Conservation (phyloP, 2,113 vertebrate genomes). For the Collichthys lucidus region DNA sequence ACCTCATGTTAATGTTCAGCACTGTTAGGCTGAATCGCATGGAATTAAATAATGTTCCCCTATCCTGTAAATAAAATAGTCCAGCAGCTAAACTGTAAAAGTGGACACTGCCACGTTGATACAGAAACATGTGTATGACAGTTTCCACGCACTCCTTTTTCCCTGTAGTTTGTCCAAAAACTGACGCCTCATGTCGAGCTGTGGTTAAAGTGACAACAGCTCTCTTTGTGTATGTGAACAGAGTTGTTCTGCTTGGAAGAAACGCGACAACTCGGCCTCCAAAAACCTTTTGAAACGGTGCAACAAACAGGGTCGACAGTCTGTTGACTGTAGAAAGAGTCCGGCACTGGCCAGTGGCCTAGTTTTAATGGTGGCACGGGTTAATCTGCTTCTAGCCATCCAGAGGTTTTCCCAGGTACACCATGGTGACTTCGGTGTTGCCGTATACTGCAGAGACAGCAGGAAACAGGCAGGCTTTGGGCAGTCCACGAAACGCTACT, state of each 20-base stretch:
- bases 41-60: slow-evolving; percentile 50
- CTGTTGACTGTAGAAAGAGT: slow-evolving; percentile 12
- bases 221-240: slow-evolving; percentile 45
- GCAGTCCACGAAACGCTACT: slow-evolving; percentile 96
- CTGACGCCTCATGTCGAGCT: slow-evolving; percentile 31
- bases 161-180: slow-evolving; percentile 12
- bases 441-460: slow-evolving; percentile 98
- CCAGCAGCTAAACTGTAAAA: slow-evolving; percentile 73
- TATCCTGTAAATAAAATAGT: slow-evolving; percentile 58
- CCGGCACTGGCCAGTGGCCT: slow-evolving; percentile 2
- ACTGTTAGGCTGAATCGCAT: slow-evolving; percentile 43
- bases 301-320: slow-evolving; percentile 23
- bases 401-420: slow-evolving; percentile 97
- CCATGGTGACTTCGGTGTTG: slow-evolving; percentile 99
- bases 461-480: slow-evolving; percentile 96
- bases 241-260: slow-evolving; percentile 54
- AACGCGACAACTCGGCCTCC: slow-evolving; percentile 17
- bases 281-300: slow-evolving; percentile 20
- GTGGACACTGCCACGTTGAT: slow-evolving; percentile 59
- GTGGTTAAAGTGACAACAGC: slow-evolving; percentile 50
- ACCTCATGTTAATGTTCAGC: slow-evolving; percentile 46
- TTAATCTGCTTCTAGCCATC: slow-evolving; percentile 87
- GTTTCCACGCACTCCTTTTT: slow-evolving; percentile 5
- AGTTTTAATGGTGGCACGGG: slow-evolving; percentile 22
- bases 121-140: slow-evolving; percentile 43